Evolutionary conservation across 1,140 invertebrate genomes (phyloP), one percentile per base, ranked within the genome.

Genomic region (Leptopilina boulardi): DNA sequence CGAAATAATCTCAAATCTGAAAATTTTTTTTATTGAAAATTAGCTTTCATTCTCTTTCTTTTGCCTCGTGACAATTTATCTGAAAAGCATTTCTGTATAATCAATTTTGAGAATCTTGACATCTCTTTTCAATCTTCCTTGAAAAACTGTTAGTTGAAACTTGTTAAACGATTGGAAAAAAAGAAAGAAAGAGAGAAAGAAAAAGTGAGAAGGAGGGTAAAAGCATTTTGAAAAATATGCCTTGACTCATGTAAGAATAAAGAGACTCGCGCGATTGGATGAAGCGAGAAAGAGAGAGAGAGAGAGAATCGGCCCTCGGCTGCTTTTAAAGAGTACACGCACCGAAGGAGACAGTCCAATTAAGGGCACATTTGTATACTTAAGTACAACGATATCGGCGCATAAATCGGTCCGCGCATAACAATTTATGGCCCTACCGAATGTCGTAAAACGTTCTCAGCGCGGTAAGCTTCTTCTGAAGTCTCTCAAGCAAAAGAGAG

Each of bases 291-390:
- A 34, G 30, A 34, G 30, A 6, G 30, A 0, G 10, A 3, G 10
- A 21, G 15, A 15, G 54, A 21, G 56, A 21, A 6, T 66, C 56
- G 56, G 56, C 9, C 56, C 56, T 82, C 6, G 30, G 83, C 82
- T 84, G 83, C 82, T 84, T 83, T 83, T 84, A 82, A 82, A 78
- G n/a, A n/a, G 76, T 78, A 78, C 76, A 77, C 79, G 80, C 18
- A 71, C 81, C 75, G 77, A 74, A 82, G 76, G 80, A 86, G 81
- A 86, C 84, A 83, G 84, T 86, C 84, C 84, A 87, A 89, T 89
- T 88, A 89, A 85, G 82, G 83, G 80, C 83, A 82, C 85, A 87
- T 87, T 87, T 87, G 87, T 87, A 84, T 80, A 83, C 73, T 87
- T 86, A 87, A 85, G 85, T 85, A 82, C 83, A 80, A 75, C 81